Evolutionary conservation across 1,140 invertebrate genomes (phyloP).

Genomic region (Papilio polytes): DNA sequence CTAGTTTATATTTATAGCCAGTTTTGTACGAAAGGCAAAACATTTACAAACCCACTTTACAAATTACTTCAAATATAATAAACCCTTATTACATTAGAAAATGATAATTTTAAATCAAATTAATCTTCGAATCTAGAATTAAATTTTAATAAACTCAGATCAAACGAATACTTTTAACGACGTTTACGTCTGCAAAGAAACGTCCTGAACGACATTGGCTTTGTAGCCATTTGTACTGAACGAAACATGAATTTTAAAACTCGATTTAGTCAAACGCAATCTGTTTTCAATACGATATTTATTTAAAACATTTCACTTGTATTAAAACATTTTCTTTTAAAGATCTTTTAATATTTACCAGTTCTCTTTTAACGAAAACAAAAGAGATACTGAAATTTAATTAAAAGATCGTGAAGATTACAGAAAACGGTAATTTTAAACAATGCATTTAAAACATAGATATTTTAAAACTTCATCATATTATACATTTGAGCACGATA

Average conservation of each 20-base stretch:
- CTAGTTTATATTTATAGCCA: background rate
- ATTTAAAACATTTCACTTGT: background rate
- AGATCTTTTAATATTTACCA: too few relatives aligned
- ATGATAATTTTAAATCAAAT: too few relatives aligned
- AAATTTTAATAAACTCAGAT: slow-evolving; percentile 17
- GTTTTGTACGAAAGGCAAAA: background rate
- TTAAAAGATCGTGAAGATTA: too few relatives aligned
- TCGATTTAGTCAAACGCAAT: background rate
- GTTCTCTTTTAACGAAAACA: too few relatives aligned
- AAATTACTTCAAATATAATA: background rate
- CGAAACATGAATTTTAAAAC: slow-evolving; percentile 20
- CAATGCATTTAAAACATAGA: too few relatives aligned
- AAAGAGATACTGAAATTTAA: too few relatives aligned
- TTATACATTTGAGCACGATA: too few relatives aligned
- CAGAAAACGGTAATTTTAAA: too few relatives aligned
- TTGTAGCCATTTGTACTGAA: slow-evolving; percentile 5
- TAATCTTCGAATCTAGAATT: background rate
- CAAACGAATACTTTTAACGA: slow-evolving; percentile 3
- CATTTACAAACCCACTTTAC: background rate
- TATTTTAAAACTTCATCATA: too few relatives aligned
- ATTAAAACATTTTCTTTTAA: too few relatives aligned
- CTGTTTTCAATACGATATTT: background rate
- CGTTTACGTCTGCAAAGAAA: slow-evolving; percentile 19
- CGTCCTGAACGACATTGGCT: slow-evolving; percentile 16
- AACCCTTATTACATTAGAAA: background rate